Base-by-base conservation (phyloP, 2,113 vertebrate species). In the Oreochromis niloticus region DNA sequence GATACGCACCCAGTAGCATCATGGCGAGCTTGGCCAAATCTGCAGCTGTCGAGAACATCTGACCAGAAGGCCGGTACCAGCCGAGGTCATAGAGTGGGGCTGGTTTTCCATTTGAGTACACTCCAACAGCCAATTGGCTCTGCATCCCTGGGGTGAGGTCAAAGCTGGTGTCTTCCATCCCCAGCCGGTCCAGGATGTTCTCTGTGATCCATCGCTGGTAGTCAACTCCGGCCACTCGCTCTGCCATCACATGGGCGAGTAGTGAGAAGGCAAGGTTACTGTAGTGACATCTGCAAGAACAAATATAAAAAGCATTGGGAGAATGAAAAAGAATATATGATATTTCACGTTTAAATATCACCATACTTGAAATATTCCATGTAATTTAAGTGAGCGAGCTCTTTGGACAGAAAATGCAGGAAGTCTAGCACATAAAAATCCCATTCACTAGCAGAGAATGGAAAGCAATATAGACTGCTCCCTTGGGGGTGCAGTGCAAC, bases 241-340 rank as follows among this genome's bases (percentile, higher is more conserved):
- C 96, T 0, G 98, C 97, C 92, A 99, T 94, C 16, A 98, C 96
- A 0, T 99, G 97, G 10, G 98, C 98, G 91, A 99, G 90, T 78
- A 99, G 94, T 0, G 98, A 98, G 94, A 99, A 99, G 82, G 98
- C 98, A 57, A 99, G 87, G 39, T 98, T 98, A 91, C 98, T 99
- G 93, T 99, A 99, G 88, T 99, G 98, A 92, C 99, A 99, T 75
- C 98, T 99, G 89, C 4, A 86, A 41, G 30, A 56, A 59, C 78
- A 4, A 5, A 52, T 41, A 48, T 36, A 9, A 54, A 30, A 4
- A 79, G 19, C 12, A 24, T 48, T 27, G 32, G 13, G 14, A 10
- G 46, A 30, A 81, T 6, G 6, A 48, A n/a, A 6, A 59, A 46
- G 14, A 57, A 57, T 6, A 57, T 16, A 41, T 17, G 4, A 57